These are phyloP conservation scores for Cephalopholis sonnerati DNA, from an alignment of 2,113 vertebrate genomes.

Conservation along the genomic window DNA sequence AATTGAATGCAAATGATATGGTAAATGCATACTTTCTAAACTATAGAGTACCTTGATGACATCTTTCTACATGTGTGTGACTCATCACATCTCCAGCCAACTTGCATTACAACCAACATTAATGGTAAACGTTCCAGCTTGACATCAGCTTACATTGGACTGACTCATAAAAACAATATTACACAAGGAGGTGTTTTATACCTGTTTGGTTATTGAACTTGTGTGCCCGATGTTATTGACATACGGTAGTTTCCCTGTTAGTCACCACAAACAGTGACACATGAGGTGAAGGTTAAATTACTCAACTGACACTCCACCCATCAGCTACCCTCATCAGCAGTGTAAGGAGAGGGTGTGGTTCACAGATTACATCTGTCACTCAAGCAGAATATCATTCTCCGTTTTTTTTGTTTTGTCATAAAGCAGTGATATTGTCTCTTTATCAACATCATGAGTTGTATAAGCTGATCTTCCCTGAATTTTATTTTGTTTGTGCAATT, in stretches of 20 bases:
- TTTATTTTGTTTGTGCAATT: too few relatives aligned
- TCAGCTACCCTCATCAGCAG: slow-evolving; percentile 20
- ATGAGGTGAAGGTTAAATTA: slow-evolving; percentile 13
- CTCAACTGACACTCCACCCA: slow-evolving; percentile 40
- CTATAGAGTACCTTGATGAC: background rate
- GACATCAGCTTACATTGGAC: background rate
- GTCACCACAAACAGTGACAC: background rate
- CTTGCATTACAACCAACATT: background rate
- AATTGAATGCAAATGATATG: slow-evolving; percentile 1
- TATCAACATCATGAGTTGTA: background rate
- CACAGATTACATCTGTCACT: slow-evolving; percentile 19
- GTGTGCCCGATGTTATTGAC: background rate
- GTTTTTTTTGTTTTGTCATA: background rate
- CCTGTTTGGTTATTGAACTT: background rate
- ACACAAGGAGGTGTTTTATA: background rate
- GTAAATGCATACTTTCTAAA: slow-evolving; percentile 27
- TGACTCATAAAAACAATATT: background rate
- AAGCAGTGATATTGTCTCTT: background rate
- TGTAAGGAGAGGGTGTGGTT: slow-evolving; percentile 26
- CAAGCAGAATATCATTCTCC: background rate
- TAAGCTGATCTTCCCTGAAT: background rate
- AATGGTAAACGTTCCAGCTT: background rate
- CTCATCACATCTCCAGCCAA: background rate
- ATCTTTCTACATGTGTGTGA: background rate
- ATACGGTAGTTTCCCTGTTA: background rate